Evolutionary conservation across 2,888 invertebrate genomes (phyloP), one percentile per base, ranked within the genome.

Genomic region (Thumatha senex): DNA sequence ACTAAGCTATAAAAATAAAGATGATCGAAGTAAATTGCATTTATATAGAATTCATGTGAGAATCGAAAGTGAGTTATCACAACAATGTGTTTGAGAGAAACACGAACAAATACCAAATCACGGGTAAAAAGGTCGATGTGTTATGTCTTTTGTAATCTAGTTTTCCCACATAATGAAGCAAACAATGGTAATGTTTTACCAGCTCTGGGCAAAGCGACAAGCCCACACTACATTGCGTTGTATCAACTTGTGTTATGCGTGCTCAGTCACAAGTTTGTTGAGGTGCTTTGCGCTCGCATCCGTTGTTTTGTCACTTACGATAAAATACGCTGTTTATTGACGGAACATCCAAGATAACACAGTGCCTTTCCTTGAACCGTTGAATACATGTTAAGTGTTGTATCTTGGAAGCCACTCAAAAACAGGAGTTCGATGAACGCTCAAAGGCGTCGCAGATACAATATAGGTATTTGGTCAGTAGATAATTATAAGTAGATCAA

Each of bases 181-280:
- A 72, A 88, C 87, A 89, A 88, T 88, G 72, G 82, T 82, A 71
- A 78, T 84, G 86, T 87, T 87, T 86, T 81, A 80, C 76, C 66
- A 67, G 78, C 78, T 78, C 79, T 79, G 77, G 68, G 76, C 67
- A 70, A 67, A 74, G 71, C 70, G 73, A 72, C 15, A 60, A 61
- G 45, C 60, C 61, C 61, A 61, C 58, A 67, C 67, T 65, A 69
- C 61, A 74, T 73, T 77, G 76, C 70, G 74, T 78, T 65, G 61
- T 59, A 58, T 14, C 52, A 58, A 24, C 2, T n/a, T n/a, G n/a
- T n/a, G n/a, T n/a, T n/a, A n/a, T 63, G 60, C 56, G 57, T 65
- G 64, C 50, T 67, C 81, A 89, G 87, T 89, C 82, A 70, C 74
- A 67, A 63, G 72, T 74, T 74, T 64, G 80, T 74, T 78, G 78